These are phyloP conservation scores for Varroa destructor DNA, from an alignment of 1,140 invertebrate species.

Conservation along the genomic window DNA sequence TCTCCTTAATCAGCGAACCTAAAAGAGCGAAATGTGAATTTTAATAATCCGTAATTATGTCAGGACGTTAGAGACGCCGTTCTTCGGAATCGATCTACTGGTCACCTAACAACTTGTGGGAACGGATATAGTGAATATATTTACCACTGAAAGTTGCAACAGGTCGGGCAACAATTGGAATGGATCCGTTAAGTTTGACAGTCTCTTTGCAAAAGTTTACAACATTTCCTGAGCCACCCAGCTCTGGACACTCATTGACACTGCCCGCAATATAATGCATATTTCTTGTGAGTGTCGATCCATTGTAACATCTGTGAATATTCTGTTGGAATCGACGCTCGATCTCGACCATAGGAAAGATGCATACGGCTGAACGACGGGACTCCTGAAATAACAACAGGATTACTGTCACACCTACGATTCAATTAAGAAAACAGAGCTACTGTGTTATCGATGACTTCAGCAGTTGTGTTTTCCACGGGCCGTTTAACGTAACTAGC, in stretches of 20 bases:
- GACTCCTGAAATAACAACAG: constrained; percentile 3
- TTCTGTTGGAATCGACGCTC: constrained; percentile 85
- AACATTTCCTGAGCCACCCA: constrained; percentile 70
- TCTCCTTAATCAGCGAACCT: too few species aligned
- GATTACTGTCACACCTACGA: too few species aligned
- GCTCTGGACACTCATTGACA: constrained; percentile 70
- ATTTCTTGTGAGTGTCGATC: constrained; percentile 72
- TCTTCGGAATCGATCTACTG: too few species aligned
- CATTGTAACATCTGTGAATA: constrained; percentile 92
- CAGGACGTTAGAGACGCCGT: too few species aligned
- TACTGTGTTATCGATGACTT: too few species aligned
- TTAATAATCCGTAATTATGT: too few species aligned
- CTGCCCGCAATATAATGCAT: constrained; percentile 78
- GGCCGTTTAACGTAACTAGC: too few species aligned
- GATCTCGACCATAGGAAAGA: constrained; percentile 59
- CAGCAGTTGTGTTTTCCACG: too few species aligned
- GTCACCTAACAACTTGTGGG: too few species aligned
- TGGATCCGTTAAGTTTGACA: constrained; percentile 72
- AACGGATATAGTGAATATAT: not conserved
- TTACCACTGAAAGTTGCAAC: constrained; percentile 46
- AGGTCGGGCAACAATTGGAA: constrained; percentile 60
- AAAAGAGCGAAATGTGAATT: too few species aligned
- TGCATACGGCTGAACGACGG: constrained; percentile 58
- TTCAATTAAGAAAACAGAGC: too few species aligned
- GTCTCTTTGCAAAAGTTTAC: constrained; percentile 80